Conservation (phyloP, 2,797 vertebrate genomes). For the Myripristis murdjan region DNA sequence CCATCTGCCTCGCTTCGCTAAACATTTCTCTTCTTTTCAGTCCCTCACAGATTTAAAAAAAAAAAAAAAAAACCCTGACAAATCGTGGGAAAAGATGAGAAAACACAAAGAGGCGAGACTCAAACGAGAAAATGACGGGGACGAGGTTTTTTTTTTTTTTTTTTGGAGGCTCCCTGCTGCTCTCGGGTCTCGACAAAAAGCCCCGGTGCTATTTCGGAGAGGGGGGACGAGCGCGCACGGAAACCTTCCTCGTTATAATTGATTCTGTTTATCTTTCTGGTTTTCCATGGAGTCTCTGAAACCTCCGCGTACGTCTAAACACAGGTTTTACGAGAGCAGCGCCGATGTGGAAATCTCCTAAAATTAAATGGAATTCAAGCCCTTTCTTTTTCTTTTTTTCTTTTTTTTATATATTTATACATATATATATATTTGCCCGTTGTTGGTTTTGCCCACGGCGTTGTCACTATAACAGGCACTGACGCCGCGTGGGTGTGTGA, state of each 20-base stretch:
- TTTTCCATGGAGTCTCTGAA: slow-evolving; percentile 61
- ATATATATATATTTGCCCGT: slow-evolving; percentile 76
- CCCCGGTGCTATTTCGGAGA: slow-evolving; percentile 72
- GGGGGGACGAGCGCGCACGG: slow-evolving; percentile 60
- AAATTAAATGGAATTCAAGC: slow-evolving; percentile 76
- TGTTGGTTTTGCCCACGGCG: slow-evolving; percentile 70
- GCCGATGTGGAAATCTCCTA: slow-evolving; percentile 78
- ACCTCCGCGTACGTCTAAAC: slow-evolving; percentile 74
- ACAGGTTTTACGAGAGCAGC: slow-evolving; percentile 60
- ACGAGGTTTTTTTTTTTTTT: too few relatives aligned
- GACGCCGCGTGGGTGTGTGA: slow-evolving; percentile 75
- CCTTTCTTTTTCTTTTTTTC: too few relatives aligned
- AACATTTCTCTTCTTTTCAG: background rate
- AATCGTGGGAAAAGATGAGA: slow-evolving; percentile 30
- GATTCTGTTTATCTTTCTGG: slow-evolving; percentile 77
- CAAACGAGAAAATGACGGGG: slow-evolving; percentile 32
- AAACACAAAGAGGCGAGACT: slow-evolving; percentile 46
- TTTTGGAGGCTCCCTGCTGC: slow-evolving; percentile 56
- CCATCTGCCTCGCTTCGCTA: background rate
- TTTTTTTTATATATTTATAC: too few relatives aligned
- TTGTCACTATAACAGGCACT: slow-evolving; percentile 78
- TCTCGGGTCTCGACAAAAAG: slow-evolving; percentile 62
- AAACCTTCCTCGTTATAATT: slow-evolving; percentile 66
- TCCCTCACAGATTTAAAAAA: too few relatives aligned
- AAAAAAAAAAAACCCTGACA: too few relatives aligned